Percentiles rank a stretch among this genome's conserved stretches.
Conservation (phyloP, 2,113 vertebrate species). For the Chaetodon auriga region DNA sequence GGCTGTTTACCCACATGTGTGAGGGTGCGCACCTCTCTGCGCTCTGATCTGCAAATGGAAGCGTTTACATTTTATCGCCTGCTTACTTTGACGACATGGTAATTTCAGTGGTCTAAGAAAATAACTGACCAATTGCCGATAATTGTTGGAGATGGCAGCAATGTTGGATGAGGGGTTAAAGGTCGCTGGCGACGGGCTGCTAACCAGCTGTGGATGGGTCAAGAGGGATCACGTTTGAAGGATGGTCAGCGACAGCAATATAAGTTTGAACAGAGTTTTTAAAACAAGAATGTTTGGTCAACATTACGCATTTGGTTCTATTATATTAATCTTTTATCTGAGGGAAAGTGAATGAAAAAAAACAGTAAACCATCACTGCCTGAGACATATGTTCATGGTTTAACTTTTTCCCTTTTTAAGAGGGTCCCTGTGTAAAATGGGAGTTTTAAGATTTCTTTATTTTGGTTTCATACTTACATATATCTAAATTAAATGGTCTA, state of each 20-base stretch:
- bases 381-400: too few species aligned
- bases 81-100: conserved; percentile 82
- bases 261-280: neutral
- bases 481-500: neutral
- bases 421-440: neutral
- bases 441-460: neutral
- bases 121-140: conserved; percentile 91
- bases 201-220: conserved; percentile 88
- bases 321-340: neutral
- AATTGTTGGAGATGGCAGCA: conserved; percentile 86
- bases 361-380: too few species aligned
- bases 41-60: conserved; percentile 84
- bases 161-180: conserved; percentile 80
- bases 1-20: conserved; percentile 61
- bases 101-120: conserved; percentile 89
- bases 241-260: conserved; percentile 46
- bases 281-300: neutral
- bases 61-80: conserved; percentile 85
- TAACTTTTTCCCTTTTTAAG: neutral
- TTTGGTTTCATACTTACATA: neutral
- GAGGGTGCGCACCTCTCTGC: conserved; percentile 47
- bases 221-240: conserved; percentile 75
- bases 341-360: neutral
- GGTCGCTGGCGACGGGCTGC: conserved; percentile 78
- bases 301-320: neutral